phyloP scores from a whole-genome alignment of 2,113 vertebrate species.

The Erinaceus europaeus region DNA sequence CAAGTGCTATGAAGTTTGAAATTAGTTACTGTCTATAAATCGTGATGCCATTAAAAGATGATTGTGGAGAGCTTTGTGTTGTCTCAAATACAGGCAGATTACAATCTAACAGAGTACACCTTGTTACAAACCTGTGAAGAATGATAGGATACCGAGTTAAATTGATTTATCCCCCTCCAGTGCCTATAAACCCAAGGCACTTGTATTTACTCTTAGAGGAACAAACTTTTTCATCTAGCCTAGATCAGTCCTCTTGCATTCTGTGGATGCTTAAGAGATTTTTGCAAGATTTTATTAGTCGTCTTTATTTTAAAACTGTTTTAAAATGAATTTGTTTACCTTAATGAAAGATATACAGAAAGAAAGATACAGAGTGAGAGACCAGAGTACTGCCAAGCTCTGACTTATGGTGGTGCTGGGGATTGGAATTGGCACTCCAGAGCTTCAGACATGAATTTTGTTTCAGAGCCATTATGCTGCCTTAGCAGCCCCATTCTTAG shows the following conservation, averaged over 20 bases:
- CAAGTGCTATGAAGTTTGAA: slow-evolving; percentile 93
- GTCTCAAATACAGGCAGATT: slow-evolving; percentile 88
- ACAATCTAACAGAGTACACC: slow-evolving; percentile 89
- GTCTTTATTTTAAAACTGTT: too few species aligned
- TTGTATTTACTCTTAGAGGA: slow-evolving; percentile 77
- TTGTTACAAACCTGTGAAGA: slow-evolving; percentile 88
- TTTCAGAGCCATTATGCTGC: too few species aligned
- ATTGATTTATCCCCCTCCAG: slow-evolving; percentile 83
- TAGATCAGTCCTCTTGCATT: slow-evolving; percentile 67
- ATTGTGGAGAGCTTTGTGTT: slow-evolving; percentile 87
- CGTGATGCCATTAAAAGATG: slow-evolving; percentile 89
- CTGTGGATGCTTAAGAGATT: slow-evolving; percentile 62
- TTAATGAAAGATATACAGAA: too few species aligned
- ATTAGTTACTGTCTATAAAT: slow-evolving; percentile 94
- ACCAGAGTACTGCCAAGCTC: too few species aligned
- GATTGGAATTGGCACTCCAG: too few species aligned
- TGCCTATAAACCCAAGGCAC: slow-evolving; percentile 79
- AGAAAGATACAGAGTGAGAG: too few species aligned
- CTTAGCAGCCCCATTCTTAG: too few species aligned
- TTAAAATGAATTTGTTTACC: too few species aligned
- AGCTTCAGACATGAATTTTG: too few species aligned
- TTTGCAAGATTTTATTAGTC: slow-evolving; percentile 62
- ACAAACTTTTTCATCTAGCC: slow-evolving; percentile 66
- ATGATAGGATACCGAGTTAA: slow-evolving; percentile 81
- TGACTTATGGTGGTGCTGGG: too few species aligned